Evolutionary conservation across 2,113 vertebrate species (phyloP).

Genomic region (Cairina moschata): DNA sequence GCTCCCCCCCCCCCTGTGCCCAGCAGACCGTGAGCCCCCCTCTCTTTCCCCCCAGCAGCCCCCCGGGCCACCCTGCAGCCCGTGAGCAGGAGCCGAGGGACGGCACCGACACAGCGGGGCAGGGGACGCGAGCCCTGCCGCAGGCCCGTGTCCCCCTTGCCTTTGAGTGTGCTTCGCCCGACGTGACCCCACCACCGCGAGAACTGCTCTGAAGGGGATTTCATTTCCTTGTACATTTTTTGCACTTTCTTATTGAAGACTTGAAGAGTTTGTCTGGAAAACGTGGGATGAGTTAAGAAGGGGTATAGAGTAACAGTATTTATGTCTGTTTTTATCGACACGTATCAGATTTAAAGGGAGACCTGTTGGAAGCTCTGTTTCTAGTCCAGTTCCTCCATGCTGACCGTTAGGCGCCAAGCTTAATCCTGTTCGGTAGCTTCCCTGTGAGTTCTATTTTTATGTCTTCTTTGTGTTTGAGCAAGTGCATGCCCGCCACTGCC

Average conservation of each 20-base stretch:
- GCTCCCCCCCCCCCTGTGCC: background rate
- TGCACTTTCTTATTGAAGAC: conserved; percentile 81
- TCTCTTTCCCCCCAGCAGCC: conserved; percentile 72
- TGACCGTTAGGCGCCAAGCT: background rate
- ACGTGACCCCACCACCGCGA: background rate
- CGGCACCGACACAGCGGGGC: conserved; percentile 71
- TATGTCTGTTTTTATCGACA: background rate
- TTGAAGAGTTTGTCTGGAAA: conserved; percentile 70
- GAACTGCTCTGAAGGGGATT: conserved; percentile 27
- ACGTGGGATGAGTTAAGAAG: conserved; percentile 27
- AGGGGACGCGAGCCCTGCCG: conserved; percentile 73
- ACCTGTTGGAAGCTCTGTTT: background rate
- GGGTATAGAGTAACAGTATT: background rate
- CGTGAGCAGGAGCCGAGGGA: conserved; percentile 84
- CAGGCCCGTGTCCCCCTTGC: background rate
- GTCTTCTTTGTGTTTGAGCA: background rate
- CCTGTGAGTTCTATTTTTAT: background rate
- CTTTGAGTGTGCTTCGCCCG: conserved; percentile 47
- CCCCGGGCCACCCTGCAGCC: conserved; percentile 76
- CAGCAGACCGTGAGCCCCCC: background rate
- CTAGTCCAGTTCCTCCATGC: background rate
- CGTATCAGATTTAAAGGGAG: background rate
- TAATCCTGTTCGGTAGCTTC: background rate
- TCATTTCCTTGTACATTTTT: conserved; percentile 74
- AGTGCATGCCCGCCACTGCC: background rate